phyloP scores from a whole-genome alignment of 2,113 vertebrate species.

The Brachirus orientalis region DNA sequence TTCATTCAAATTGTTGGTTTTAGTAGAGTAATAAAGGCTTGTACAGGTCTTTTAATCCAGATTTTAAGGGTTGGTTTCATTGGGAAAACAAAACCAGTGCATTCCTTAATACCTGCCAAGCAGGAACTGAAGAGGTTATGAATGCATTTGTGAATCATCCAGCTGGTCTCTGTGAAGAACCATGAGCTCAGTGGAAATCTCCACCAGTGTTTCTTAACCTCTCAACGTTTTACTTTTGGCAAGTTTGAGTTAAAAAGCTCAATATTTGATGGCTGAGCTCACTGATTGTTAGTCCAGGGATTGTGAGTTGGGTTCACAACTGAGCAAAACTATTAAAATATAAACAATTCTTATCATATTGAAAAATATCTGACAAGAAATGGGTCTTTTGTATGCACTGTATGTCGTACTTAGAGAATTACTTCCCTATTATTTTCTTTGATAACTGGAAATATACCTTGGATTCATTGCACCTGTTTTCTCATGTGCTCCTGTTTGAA shows the following conservation, averaged over 20 bases:
- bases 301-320: not conserved
- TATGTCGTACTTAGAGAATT: too few relatives aligned
- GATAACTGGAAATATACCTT: too few relatives aligned
- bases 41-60: not conserved
- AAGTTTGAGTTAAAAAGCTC: not conserved
- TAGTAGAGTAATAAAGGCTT: not conserved
- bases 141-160: constrained; percentile 27
- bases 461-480: too few relatives aligned
- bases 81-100: constrained; percentile 7
- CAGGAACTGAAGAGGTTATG: constrained; percentile 5
- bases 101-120: constrained; percentile 37
- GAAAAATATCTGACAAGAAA: too few relatives aligned
- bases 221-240: not conserved
- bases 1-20: constrained; percentile 8
- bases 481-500: too few relatives aligned
- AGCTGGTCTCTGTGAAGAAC: constrained; percentile 9
- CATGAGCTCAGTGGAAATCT: constrained; percentile 7
- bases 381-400: too few relatives aligned
- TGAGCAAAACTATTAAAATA: not conserved
- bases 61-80: constrained; percentile 11
- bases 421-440: too few relatives aligned
- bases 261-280: constrained; percentile 4
- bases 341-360: too few relatives aligned
- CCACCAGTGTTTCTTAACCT: not conserved
- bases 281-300: not conserved